Conservation (phyloP, 2,113 vertebrate species). For the Litocranius walleri region DNA sequence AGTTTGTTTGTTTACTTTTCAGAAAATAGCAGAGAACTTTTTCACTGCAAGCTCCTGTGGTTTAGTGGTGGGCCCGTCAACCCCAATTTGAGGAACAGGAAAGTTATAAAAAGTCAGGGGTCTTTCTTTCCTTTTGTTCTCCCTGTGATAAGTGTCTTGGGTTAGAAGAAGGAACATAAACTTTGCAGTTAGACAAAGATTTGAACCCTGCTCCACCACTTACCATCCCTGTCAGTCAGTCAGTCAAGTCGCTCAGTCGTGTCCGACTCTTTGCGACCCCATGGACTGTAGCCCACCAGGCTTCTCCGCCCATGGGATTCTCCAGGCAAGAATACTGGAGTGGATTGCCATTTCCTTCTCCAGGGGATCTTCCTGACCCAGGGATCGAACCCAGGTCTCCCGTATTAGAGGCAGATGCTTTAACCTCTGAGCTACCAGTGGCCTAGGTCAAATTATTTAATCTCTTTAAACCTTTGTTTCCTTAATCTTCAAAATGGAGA, state of each 20-base stretch:
- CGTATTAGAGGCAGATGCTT: no score
- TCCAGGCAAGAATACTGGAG: no score
- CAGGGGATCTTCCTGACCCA: no score
- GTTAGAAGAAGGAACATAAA: neutral
- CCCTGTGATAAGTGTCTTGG: neutral
- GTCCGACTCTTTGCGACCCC: no score
- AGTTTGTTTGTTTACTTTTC: neutral
- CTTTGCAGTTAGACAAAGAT: neutral
- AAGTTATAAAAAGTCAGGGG: neutral
- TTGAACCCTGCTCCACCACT: neutral
- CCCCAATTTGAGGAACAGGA: neutral
- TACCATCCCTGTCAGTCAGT: neutral
- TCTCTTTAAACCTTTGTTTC: neutral
- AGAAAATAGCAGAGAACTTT: neutral
- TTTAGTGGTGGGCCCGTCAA: neutral
- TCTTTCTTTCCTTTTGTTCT: neutral
- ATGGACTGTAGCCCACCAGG: no score
- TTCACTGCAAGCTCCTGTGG: neutral
- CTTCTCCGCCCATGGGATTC: no score
- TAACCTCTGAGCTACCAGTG: no score
- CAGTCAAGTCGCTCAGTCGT: no score
- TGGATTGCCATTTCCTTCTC: no score
- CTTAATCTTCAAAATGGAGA: neutral
- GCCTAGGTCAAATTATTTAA: neutral
- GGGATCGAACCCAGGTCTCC: no score